A percentile compares a stretch with the other conserved stretches of the same genome.
These are phyloP conservation scores for Ambastaia sidthimunki DNA, from an alignment of 2,797 vertebrate genomes.

Conservation along the genomic window DNA sequence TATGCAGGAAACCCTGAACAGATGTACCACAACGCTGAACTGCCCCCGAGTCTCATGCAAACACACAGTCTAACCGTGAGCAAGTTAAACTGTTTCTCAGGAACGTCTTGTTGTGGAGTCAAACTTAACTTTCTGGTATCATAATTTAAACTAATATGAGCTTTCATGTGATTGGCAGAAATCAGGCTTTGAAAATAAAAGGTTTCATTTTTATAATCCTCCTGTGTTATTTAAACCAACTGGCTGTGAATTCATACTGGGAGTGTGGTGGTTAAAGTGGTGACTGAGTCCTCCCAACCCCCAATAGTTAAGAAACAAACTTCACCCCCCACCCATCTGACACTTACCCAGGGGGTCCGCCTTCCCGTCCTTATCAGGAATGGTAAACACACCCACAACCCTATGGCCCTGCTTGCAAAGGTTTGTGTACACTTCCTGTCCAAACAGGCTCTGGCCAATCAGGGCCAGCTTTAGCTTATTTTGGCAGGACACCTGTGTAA, in stretches of 20 bases:
- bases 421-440: conserved; percentile 93
- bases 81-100: not conserved
- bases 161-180: no score
- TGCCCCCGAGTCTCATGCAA: conserved; percentile 1
- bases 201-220: not conserved
- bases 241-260: not conserved
- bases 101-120: not conserved
- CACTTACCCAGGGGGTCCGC: conserved; percentile 94
- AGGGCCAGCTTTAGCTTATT: conserved; percentile 93
- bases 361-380: conserved; percentile 96
- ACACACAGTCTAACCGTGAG: not conserved
- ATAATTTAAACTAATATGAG: no score
- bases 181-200: no score
- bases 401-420: conserved; percentile 91
- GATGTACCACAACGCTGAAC: not conserved
- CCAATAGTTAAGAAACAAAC: conserved; percentile 10
- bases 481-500: conserved; percentile 83
- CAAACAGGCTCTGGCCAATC: conserved; percentile 97
- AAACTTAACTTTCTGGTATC: not conserved
- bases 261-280: not conserved
- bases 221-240: not conserved
- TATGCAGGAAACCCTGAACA: conserved; percentile 17
- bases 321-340: conserved; percentile 20
- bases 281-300: not conserved
- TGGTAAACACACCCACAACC: conserved; percentile 95